These are phyloP conservation scores for Ctenochaetus hawaiiensis DNA, from an alignment of 2,797 vertebrate species.

Conservation along the genomic window DNA sequence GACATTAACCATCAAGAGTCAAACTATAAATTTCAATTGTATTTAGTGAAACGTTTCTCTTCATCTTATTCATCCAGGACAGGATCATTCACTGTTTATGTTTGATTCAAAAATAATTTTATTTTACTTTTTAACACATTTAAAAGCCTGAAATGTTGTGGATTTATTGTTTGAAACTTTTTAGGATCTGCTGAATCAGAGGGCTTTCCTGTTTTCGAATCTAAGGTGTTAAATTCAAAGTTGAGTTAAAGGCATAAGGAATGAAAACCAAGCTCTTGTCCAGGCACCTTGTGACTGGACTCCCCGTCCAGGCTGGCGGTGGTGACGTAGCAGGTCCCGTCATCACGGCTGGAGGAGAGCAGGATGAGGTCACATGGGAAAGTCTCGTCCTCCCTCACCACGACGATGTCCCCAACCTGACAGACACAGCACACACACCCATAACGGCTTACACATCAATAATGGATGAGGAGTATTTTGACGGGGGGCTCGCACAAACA, in stretches of 20 bases:
- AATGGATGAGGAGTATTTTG: conserved; percentile 27
- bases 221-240: not conserved
- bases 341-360: conserved; percentile 92
- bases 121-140: not conserved
- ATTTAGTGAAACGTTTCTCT: not conserved
- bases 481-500: conserved; percentile 26
- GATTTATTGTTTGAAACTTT: not conserved
- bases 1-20: too few species aligned
- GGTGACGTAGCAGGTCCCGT: conserved; percentile 98
- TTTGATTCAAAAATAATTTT: not conserved
- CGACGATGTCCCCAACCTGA: conserved; percentile 96
- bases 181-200: not conserved
- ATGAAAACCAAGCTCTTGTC: not conserved
- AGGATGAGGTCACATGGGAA: conserved; percentile 98
- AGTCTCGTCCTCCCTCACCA: conserved; percentile 96
- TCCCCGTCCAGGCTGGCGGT: conserved; percentile 97
- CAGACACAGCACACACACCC: conserved; percentile 23
- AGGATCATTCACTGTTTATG: not conserved
- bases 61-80: not conserved
- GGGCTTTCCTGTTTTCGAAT: not conserved
- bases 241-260: not conserved
- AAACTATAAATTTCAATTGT: not conserved
- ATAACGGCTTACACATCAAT: conserved; percentile 38
- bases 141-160: not conserved
- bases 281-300: conserved; percentile 95